Evolutionary conservation across 2,797 vertebrate species (phyloP).

Genomic region (Perdix hodgsoniae): DNA sequence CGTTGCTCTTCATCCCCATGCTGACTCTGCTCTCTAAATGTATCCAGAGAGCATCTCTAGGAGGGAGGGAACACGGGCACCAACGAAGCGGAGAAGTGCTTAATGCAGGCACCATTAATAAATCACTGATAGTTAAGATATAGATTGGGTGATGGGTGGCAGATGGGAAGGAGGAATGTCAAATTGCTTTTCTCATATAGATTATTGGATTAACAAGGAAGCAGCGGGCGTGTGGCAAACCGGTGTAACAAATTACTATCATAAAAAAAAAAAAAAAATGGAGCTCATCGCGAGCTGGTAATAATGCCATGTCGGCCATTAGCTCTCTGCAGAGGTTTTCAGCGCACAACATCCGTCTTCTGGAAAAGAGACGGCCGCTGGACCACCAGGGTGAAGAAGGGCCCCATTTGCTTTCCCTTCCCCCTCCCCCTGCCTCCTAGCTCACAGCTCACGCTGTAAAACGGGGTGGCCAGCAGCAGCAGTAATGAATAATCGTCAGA

Average conservation of each 20-base stretch:
- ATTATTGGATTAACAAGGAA: conserved; percentile 87
- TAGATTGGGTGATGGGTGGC: conserved; percentile 84
- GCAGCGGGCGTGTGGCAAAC: conserved; percentile 82
- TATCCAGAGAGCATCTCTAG: conserved; percentile 62
- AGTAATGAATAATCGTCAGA: conserved; percentile 14
- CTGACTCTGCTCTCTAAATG: conserved; percentile 65
- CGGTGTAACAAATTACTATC: conserved; percentile 83
- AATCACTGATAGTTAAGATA: conserved; percentile 85
- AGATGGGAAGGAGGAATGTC: conserved; percentile 84
- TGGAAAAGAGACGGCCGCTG: conserved; percentile 72
- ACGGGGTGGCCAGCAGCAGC: conserved; percentile 8
- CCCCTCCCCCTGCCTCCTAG: not conserved
- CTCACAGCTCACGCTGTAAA: not conserved
- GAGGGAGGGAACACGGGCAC: conserved; percentile 42
- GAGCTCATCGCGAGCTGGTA: conserved; percentile 78
- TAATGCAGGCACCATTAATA: conserved; percentile 81
- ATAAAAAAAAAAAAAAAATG: conserved; percentile 79
- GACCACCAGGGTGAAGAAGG: conserved; percentile 54
- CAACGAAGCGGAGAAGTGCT: conserved; percentile 74
- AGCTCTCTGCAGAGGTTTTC: conserved; percentile 77
- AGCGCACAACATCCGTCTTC: conserved; percentile 71
- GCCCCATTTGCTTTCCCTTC: not conserved
- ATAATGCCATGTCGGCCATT: conserved; percentile 77
- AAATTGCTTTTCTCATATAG: conserved; percentile 87
- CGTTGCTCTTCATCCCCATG: conserved; percentile 50